Percentiles rank a stretch among this genome's conserved stretches.
Evolutionary conservation across 2,113 vertebrate genomes (phyloP).

Genomic region (Trogon melanurus): DNA sequence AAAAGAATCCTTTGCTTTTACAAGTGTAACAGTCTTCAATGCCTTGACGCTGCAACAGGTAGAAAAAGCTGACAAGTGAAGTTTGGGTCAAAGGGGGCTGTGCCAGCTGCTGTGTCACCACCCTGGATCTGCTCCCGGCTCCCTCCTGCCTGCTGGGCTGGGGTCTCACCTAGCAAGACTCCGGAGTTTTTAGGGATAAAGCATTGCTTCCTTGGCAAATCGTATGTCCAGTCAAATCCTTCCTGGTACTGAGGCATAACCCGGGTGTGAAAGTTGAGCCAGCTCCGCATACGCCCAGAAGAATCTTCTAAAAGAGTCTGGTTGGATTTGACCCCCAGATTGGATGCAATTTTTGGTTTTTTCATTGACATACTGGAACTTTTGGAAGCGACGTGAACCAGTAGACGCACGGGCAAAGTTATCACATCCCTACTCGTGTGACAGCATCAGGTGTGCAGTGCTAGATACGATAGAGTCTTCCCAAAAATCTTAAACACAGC

Average conservation of each 20-base stretch:
- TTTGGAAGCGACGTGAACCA: neutral
- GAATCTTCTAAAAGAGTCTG: neutral
- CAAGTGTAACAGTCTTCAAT: neutral
- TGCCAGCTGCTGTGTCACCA: neutral
- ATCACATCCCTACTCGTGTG: fast-evolving
- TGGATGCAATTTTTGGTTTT: neutral
- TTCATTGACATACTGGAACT: neutral
- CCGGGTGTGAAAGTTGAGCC: neutral
- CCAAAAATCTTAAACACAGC: fast-evolving
- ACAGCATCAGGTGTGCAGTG: neutral
- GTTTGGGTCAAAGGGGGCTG: neutral
- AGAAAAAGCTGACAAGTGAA: neutral
- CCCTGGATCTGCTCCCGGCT: fast-evolving
- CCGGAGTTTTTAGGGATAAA: neutral
- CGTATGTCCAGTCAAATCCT: neutral
- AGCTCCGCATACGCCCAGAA: neutral
- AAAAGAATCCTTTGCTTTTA: neutral
- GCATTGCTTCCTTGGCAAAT: neutral
- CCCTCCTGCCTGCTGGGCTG: neutral
- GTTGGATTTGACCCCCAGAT: neutral
- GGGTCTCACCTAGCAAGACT: fast-evolving
- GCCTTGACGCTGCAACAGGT: neutral
- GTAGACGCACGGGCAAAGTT: fast-evolving
- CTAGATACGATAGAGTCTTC: fast-evolving
- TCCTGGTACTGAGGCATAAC: neutral